Conservation (phyloP, 2,888 invertebrate species). For the Drosophila peninsularis region DNA sequence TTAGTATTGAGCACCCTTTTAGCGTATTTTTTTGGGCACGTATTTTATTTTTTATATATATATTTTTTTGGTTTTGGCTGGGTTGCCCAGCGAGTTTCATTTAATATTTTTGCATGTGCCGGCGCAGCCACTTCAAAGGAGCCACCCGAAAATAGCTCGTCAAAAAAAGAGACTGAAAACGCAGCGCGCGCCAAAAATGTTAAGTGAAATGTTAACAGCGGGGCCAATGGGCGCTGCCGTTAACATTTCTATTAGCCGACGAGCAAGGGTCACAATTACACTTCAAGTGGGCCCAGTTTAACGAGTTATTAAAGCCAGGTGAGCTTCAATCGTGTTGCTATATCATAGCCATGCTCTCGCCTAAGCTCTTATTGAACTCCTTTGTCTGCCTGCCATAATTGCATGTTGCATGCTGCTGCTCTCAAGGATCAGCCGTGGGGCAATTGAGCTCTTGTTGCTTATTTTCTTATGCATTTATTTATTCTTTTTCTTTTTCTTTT, state of each 20-base stretch:
- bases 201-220: constrained; percentile 77
- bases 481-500: neutral
- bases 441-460: constrained; percentile 42
- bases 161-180: constrained; percentile 15
- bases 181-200: constrained; percentile 68
- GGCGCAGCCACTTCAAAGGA: constrained; percentile 73
- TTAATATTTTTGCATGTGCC: constrained; percentile 75
- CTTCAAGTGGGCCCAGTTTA: constrained; percentile 13
- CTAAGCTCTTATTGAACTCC: neutral
- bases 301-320: neutral
- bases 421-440: constrained; percentile 52
- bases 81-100: constrained; percentile 63
- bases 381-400: neutral
- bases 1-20: constrained; percentile 79
- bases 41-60: too few species aligned
- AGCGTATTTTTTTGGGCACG: constrained; percentile 37
- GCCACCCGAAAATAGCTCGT: constrained; percentile 49
- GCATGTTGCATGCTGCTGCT: too few species aligned
- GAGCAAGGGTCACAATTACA: constrained; percentile 16
- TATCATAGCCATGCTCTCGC: neutral
- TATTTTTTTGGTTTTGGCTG: constrained; percentile 23
- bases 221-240: constrained; percentile 52
- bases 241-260: constrained; percentile 71
- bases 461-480: constrained; percentile 9
- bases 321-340: neutral